Evolutionary conservation across 2,888 invertebrate genomes (phyloP).

Genomic region (Crepidodera aurea): DNA sequence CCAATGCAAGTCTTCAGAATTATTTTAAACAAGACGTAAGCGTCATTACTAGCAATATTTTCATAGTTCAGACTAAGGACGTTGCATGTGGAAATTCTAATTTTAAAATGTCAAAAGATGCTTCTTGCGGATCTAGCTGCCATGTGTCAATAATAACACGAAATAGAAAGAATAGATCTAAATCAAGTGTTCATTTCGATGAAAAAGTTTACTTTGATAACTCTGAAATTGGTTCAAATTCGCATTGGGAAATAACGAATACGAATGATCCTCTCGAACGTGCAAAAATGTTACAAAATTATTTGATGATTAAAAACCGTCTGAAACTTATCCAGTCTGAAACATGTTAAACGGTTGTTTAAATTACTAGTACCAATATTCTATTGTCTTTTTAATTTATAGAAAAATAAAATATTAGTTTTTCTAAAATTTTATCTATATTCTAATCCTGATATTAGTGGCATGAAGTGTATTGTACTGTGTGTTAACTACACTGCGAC

Average conservation of each 20-base stretch:
- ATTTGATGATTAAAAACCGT: conserved; percentile 2
- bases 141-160: neutral
- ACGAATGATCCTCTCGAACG: neutral
- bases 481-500: no score
- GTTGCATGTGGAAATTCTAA: conserved; percentile 4
- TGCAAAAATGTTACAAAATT: conserved; percentile 4
- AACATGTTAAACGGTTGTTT: neutral
- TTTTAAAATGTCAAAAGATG: neutral
- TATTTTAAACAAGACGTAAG: no score
- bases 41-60: no score
- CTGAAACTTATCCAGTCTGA: neutral
- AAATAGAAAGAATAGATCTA: neutral
- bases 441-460: no score
- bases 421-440: no score
- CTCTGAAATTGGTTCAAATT: neutral
- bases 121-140: neutral
- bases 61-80: no score
- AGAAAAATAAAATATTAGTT: no score
- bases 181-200: conserved; percentile 5
- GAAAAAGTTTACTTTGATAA: neutral
- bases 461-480: no score
- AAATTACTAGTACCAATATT: no score
- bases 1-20: neutral
- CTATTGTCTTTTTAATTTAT: no score
- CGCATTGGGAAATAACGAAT: neutral